Evolutionary conservation across 2,888 invertebrate genomes (phyloP), one percentile per base, ranked within the genome.

Genomic region (Aphodius sticticus): DNA sequence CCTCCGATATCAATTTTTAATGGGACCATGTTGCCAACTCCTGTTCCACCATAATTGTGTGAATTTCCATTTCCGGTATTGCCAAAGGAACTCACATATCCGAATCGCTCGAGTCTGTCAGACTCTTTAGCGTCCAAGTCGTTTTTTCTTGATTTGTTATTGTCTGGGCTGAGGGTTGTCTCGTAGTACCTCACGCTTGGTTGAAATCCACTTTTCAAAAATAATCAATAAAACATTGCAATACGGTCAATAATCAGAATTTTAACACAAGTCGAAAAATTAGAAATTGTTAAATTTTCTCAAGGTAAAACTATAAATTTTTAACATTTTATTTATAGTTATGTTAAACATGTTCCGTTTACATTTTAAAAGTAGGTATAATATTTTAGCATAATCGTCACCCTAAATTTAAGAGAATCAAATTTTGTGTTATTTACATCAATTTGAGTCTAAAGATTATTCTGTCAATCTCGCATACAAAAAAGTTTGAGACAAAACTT

Each of bases 1-100:
- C 96, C 96, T 6, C 96, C 96, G 0, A 96, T 90, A 85, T 96
- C 96, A 77, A 96, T 92, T 89, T 95, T 96, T 81, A 95, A 90
- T 0, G 96, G 95, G 84, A 95, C 94, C 14, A 93, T 89, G 74
- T 87, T 86, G 0, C 94, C 94, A 12, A 92, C 88, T 5, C 90
- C 90, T 15, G 89, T 88, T 12, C 72, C 75, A 14, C 81, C 81
- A 16, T 81, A 81, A 69, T 77, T 36, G 14, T 76, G 77, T 12
- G 76, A 76, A n/a, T 74, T 77, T 6, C 80, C 80, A 69, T 36
- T 86, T 74, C 91, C 91, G 9, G 91, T 90, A 77, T 88, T 90
- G 12, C 92, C 92, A 82, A 90, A 92, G 0, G 90, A 86, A 0
- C 91, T 90, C 53, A 91, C 70, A 82, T 85, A 84, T 0, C 92